These are phyloP conservation scores for Eurystomus gularis DNA, from an alignment of 2,113 vertebrate species.

Conservation along the genomic window DNA sequence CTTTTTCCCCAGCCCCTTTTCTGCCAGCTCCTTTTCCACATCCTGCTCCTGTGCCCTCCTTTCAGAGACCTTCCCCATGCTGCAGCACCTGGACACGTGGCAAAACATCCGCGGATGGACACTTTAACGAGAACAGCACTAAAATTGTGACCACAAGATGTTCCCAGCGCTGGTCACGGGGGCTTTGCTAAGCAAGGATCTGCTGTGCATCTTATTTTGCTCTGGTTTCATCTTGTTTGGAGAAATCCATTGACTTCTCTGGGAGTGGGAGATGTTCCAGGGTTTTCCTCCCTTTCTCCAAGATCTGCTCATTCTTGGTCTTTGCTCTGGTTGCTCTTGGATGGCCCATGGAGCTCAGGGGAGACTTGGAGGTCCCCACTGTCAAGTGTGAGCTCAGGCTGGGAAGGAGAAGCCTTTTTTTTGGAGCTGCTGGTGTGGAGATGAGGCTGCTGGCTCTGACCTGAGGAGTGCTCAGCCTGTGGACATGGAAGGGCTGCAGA, in stretches of 20 bases:
- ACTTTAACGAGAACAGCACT: not conserved
- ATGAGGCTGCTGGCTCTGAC: not conserved
- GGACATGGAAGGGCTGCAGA: not conserved
- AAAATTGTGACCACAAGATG: not conserved
- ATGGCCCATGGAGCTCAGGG: not conserved
- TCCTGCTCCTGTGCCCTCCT: not conserved
- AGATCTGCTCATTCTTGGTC: not conserved
- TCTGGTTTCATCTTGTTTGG: not conserved
- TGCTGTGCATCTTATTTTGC: not conserved
- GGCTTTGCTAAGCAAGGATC: not conserved
- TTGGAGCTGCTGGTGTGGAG: not conserved
- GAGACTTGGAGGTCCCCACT: not conserved
- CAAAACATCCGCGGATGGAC: not conserved
- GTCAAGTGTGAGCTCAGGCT: not conserved
- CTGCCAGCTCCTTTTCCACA: not conserved
- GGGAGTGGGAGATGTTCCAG: not conserved
- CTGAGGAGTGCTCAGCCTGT: accelerated
- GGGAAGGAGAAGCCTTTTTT: not conserved
- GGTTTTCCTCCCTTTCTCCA: not conserved
- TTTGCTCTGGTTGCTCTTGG: not conserved
- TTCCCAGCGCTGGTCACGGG: not conserved
- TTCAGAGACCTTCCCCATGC: not conserved
- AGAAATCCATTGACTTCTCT: not conserved
- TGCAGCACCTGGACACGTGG: too few relatives aligned
- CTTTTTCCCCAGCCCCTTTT: not conserved